Evolutionary conservation across 2,888 invertebrate genomes (phyloP), one percentile per base, ranked within the genome.

Genomic region (Spicauda simplicius): DNA sequence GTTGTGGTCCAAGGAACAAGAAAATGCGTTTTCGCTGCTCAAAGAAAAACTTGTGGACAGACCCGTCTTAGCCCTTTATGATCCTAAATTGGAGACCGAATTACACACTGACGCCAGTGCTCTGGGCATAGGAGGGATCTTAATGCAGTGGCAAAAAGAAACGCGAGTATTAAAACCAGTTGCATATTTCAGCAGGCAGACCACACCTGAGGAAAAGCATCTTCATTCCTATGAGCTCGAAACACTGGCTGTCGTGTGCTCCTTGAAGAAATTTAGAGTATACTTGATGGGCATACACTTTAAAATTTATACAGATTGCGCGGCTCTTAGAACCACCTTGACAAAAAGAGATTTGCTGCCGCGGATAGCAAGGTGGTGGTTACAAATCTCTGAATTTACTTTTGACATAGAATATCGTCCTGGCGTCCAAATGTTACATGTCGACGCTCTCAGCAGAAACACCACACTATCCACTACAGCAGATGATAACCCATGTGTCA

Each of bases 21-120:
- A 41, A 41, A 41, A 41, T 41, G 41, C 41, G 41, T 64, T 64
- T 52, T 11, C 12, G 0, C 12, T 10, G 6, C n/a, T 69, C 18
- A 69, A 69, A 25, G 50, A 30, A 12, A 48, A 16, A 6, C 30
- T 69, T 11, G 41, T 56, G 12, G 74, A 19, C 41, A 41, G 10
- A 11, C 76, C 75, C 0, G 72, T 81, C 25, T 68, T 84, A 25
- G 71, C 76, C 3, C 68, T 84, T 6, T 86, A 78, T 66, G 70
- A 80, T 52, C 78, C 76, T 12, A 65, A 66, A 1, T 63, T 69
- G 2, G 67, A 62, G 53, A 78, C 78, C 12, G 78, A 83, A 69
- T 58, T 82, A 7, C 81, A 84, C 64, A 79, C 78, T 2, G 80
- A 83, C 71, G 80, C 80, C 4, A 78, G 77, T 64, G 30, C 69